Evolutionary conservation across 2,797 vertebrate species (phyloP), one percentile per base, ranked within the genome.

Genomic region (Pithecia hirsuta): DNA sequence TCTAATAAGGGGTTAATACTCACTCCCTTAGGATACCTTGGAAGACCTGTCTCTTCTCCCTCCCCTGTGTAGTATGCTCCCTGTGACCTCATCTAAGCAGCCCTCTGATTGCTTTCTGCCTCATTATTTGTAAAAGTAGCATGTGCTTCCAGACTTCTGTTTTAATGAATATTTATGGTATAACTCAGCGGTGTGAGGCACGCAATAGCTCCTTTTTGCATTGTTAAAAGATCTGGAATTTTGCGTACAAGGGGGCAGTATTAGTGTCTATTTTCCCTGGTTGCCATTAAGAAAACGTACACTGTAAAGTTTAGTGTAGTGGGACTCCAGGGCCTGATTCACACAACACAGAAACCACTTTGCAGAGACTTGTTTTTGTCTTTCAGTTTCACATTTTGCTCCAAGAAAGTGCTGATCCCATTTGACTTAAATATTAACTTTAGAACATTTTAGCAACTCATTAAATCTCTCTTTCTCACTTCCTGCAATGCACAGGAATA

Each of bases 401-500:
- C 48, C 36, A 46, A 94, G 81, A 96, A 98, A 98, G 50, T 93
- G 84, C 93, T 98, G 95, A 98, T 55, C 46, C 12, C 0, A 4
- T 78, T 96, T 97, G 17, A 97, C 91, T 96, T 84, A 67, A 96
- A 87, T 97, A 97, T 96, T 97, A 98, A 98, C 93, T 98, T 97
- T 64, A 89, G 30, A 93, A 96, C 94, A 97, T 85, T 94, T 59
- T 83, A 97, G 91, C 81, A 97, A 98, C 94, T 97, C 86, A 92
- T 98, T 97, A 97, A 91, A 39, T 95, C 61, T 82, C 59, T 75
- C 85, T 76, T 14, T 48, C 70, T 91, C 82, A 92, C 84, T 95
- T 95, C 24, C 11, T 36, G 22, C 8, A 30, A 8, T 41, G 7
- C 30, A n/a, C 50, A 64, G 14, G 26, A 76, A 55, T n/a, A 36